Base-by-base conservation (phyloP, 2,888 invertebrate genomes). In the Eupithecia exiguata region DNA sequence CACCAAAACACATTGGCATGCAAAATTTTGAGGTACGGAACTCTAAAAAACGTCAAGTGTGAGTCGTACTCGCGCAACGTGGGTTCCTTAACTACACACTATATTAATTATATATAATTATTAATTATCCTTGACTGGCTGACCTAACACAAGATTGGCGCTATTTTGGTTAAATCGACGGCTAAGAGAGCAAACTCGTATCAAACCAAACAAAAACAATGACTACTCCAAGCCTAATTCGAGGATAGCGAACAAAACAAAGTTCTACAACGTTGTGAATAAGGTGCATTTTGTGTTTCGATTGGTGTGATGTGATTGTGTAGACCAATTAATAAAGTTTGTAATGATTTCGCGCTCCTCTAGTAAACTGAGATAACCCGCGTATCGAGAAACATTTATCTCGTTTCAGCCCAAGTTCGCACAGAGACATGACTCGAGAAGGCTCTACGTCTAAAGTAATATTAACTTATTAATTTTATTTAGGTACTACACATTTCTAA, bases 331-430 rank as follows among this genome's bases (percentile, higher is more conserved):
- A 62, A 62, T 62, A 62, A 35, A 62, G 18, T 62, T 12, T 3
- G 21, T 62, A 9, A 16, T 62, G 35, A 9, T 62, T 62, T 35
- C 58, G 58, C 58, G 35, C 61, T 62, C 62, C 35, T 35, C 30
- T 18, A 35, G 62, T 35, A 62, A 35, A 62, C 35, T 1, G 62
- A 49, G 79, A 79, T 79, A 79, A 77, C 79, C 79, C 38, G 63
- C 67, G 62, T 74, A 69, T 72, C 71, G 76, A 77, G 70, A 75
- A 9, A 68, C 12, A 68, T 65, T 70, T 71, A 70, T 71, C 71
- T 53, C 30, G 46, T 70, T 70, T 70, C 68, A 69, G 49, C 25
- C n/a, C 63, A 21, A n/a, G 36, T 66, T 21, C n/a, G 6, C 53
- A 68, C 63, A 74, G 25, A 53, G 40, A 74, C 53, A 71, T 63